Base-by-base conservation (phyloP, 2,113 vertebrate genomes). In the Cynopterus brachyotis region DNA sequence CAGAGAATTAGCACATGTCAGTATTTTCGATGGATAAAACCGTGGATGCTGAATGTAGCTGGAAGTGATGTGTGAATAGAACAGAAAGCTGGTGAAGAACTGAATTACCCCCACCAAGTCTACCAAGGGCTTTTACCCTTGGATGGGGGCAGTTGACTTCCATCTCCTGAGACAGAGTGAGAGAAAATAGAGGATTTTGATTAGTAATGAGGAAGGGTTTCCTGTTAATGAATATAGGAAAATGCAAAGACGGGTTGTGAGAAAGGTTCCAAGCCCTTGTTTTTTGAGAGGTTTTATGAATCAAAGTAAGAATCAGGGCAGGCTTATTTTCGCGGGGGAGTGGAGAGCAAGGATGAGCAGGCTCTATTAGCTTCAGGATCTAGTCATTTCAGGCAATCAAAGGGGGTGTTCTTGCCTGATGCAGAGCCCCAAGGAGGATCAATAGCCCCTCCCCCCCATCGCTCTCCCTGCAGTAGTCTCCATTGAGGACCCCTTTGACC, bases 401-500 rank as follows among this genome's bases (percentile, higher is more conserved):
- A 64, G 55, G 3, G 0, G 45, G 53, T 2, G 1, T 72, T 75
- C 47, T 15, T 28, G 7, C 35, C 78, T 37, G 40, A 59, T 5
- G 2, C 45, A 53, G 80, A 90, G 62, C 32, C 26, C 47, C 35
- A 28, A n/a, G 57, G 42, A 96, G 32, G 70, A 16, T 75, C 37
- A 87, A 50, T 2, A 26, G 57, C 9, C 62, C 55, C 11, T 80
- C 9, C 5, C 32, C 47, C 13, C 15, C 1, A 50, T 50, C 5
- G 13, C 80, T 95, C 72, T 4, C 59, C 89, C 66, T 81, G 94
- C 97, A 99, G 99, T 99, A 97, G 99, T 99, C 64, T 99, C 99
- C 91, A 99, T 99, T 70, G 99, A 99, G 98, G 99, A 99, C 96
- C 99, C 99, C 1, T 99, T 99, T 97, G 99, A 99, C 96, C 99